These are phyloP conservation scores for Salvelinus alpinus DNA, from an alignment of 2,113 vertebrate species.

Conservation along the genomic window DNA sequence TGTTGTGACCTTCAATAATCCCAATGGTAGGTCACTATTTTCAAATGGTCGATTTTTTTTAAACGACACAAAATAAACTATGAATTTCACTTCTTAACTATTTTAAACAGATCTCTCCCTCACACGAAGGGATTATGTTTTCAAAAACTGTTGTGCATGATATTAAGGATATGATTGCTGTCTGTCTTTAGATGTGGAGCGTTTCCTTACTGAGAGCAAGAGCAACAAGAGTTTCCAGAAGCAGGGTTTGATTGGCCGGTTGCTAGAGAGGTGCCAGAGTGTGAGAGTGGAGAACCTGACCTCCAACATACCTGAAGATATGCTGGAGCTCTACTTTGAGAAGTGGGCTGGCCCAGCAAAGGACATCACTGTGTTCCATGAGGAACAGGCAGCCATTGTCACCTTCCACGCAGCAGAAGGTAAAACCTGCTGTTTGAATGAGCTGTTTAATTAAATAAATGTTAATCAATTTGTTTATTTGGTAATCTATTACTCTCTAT, in stretches of 20 bases:
- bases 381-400: slow-evolving; percentile 80
- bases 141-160: not conserved
- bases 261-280: slow-evolving; percentile 72
- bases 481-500: too few relatives aligned
- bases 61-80: not conserved
- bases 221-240: slow-evolving; percentile 50
- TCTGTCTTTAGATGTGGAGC: slow-evolving; percentile 60
- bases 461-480: too few relatives aligned
- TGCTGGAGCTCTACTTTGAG: slow-evolving; percentile 82
- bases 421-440: slow-evolving; percentile 51
- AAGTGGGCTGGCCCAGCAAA: slow-evolving; percentile 62
- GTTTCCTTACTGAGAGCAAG: slow-evolving; percentile 65
- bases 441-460: not conserved
- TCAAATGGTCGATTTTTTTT: not conserved
- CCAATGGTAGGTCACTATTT: slow-evolving; percentile 67
- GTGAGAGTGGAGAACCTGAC: slow-evolving; percentile 81
- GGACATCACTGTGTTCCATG: slow-evolving; percentile 57
- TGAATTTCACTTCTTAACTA: too few relatives aligned
- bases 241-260: slow-evolving; percentile 60
- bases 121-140: not conserved
- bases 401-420: slow-evolving; percentile 77
- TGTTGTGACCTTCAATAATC: slow-evolving; percentile 74
- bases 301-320: slow-evolving; percentile 43
- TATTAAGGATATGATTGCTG: not conserved
- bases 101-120: not conserved